These are phyloP conservation scores for Nomada hirtipes DNA, from an alignment of 2,888 invertebrate genomes.

Conservation along the genomic window DNA sequence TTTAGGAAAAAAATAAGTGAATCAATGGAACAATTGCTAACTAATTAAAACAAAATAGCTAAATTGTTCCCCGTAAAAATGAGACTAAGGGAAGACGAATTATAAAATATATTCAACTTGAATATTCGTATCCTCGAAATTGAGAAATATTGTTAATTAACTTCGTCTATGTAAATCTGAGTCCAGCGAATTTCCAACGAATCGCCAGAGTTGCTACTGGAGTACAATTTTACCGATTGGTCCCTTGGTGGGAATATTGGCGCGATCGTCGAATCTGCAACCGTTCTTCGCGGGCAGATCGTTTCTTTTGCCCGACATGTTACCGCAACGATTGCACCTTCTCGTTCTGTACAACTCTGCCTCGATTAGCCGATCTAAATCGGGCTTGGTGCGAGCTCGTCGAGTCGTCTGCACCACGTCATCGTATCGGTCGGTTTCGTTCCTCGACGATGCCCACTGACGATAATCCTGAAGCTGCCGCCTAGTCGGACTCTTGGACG, in stretches of 20 bases:
- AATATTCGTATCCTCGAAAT: no score
- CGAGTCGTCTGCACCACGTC: conserved; percentile 35
- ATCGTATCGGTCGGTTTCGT: conserved; percentile 63
- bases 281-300: conserved; percentile 49
- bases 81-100: no score
- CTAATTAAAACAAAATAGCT: no score
- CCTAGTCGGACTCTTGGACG: conserved; percentile 48
- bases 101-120: no score
- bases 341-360: conserved; percentile 45
- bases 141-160: not conserved
- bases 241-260: conserved; percentile 57
- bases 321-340: conserved; percentile 72
- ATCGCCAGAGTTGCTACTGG: no score
- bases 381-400: conserved; percentile 65
- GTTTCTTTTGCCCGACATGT: conserved; percentile 49
- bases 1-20: no score
- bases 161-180: not conserved
- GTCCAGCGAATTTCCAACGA: no score
- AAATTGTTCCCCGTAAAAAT: no score
- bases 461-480: conserved; percentile 45
- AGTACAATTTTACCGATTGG: conserved; percentile 64
- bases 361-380: conserved; percentile 60
- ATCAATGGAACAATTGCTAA: no score
- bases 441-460: conserved; percentile 59
- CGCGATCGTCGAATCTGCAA: conserved; percentile 68